Evolutionary conservation across 1,140 invertebrate genomes (phyloP), one percentile per base, ranked within the genome.

Genomic region (Charaxes varanes): DNA sequence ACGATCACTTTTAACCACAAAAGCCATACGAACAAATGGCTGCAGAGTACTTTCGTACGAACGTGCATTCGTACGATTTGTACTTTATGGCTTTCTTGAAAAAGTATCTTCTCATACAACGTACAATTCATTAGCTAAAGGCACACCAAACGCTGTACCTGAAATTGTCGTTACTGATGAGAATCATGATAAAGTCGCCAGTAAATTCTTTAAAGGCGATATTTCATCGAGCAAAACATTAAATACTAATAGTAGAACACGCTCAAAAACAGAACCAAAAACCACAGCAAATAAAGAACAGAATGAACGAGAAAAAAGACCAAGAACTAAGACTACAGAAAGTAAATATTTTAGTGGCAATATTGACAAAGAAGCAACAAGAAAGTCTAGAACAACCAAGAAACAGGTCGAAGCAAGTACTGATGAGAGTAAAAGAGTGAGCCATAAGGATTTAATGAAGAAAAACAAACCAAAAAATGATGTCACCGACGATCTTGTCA

Each of bases 401-500:
- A 38, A 7, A 10, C 55, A 66, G 38, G 18, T 21, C 4, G 44
- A 58, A 41, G 46, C 59, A 35, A 23, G 30, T 37, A 23, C 28
- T 22, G 62, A 72, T 42, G 61, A 69, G 30, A 28, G 33, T 7
- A 49, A 62, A 36, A 67, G 74, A 58, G 54, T 85, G 0, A 82
- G 70, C 30, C 79, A 81, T 38, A 78, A 48, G 59, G 82, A 83
- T 51, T 27, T 68, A 16, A 36, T 26, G 38, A 74, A 71, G 51
- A 43, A 36, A 11, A 63, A 64, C 43, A 68, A 68, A 32, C 17
- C 42, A 10, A 73, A 69, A 47, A 60, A 65, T 41, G 82, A 86
- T 69, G 74, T 86, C 4, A 77, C 57, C 31, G 57, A 66, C 27
- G 85, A 86, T 42, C 67, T 87, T 16, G 59, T 86, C 6, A 49